phyloP scores from a whole-genome alignment of 2,888 invertebrate species.

The Iphiclides podalirius region DNA sequence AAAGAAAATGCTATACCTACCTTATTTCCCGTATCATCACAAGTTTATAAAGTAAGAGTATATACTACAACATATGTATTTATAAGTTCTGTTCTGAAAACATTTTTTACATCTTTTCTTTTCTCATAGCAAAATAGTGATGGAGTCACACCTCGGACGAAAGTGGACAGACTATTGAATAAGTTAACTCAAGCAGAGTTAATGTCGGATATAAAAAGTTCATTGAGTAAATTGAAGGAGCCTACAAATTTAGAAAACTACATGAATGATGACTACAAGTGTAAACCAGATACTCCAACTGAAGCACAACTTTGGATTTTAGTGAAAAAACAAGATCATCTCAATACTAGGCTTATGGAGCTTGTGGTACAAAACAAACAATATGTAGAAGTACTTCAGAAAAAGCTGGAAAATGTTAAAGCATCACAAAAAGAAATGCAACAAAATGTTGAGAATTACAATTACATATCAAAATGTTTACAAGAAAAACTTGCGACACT shows the following conservation, averaged over 20 bases:
- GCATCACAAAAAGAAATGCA: conserved; percentile 51
- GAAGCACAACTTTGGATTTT: conserved; percentile 62
- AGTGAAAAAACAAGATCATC: conserved; percentile 63
- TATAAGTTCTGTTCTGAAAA: too few relatives aligned
- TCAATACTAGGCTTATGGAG: conserved; percentile 56
- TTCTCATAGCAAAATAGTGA: conserved; percentile 12
- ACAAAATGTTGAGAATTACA: conserved; percentile 55
- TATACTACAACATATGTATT: too few relatives aligned
- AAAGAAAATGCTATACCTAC: conserved; percentile 61
- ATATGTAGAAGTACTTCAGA: conserved; percentile 54
- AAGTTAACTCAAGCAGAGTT: conserved; percentile 55
- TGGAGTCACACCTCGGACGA: conserved; percentile 25
- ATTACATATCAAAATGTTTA: conserved; percentile 65
- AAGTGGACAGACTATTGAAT: conserved; percentile 50
- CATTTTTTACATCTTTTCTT: too few relatives aligned
- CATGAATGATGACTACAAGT: conserved; percentile 54
- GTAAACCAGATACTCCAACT: conserved; percentile 48
- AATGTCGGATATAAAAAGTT: conserved; percentile 51
- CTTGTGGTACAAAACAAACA: conserved; percentile 54
- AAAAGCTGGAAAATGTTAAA: conserved; percentile 47
- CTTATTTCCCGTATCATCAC: conserved; percentile 50
- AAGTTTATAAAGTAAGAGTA: conserved; percentile 41
- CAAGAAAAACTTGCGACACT: conserved; percentile 70
- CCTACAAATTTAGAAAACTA: conserved; percentile 52
- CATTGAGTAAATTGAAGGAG: conserved; percentile 46